Base-by-base conservation (phyloP, 2,797 vertebrate genomes). In the Silurus lanzhouensis region DNA sequence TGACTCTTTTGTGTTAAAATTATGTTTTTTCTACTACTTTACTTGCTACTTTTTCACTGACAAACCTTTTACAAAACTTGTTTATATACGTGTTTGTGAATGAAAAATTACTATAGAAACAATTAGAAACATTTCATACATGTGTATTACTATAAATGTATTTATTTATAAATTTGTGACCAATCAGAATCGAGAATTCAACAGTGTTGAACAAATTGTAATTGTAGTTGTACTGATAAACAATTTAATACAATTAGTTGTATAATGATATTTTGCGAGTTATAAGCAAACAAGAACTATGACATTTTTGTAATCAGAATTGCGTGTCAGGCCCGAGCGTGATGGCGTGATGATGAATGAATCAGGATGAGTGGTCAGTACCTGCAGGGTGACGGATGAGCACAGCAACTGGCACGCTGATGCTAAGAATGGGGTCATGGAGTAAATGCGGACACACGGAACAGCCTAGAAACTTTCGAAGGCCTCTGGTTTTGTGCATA, bases 401-500 rank as follows among this genome's bases (percentile, higher is more conserved):
- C 77, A 86, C 55, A 91, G 88, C 93, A 93, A 93, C 94, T 93
- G 93, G 91, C 90, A 88, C 72, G 20, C 85, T 80, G 86, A 84
- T 90, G 90, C 87, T 88, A 91, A 86, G 66, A 90, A 86, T 83
- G 87, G 89, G 63, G 67, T 83, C 92, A 86, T 38, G 80, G 83
- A 90, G 86, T 81, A 85, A 84, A 84, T 76, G 92, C 91, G 93
- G 91, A 93, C 89, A 90, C 93, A 91, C 86, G 83, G 92, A 88
- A 93, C 91, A 92, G 93, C 91, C 90, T 91, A 91, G 94, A 93
- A 95, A 94, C 95, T 90, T 92, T 38, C 92, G 88, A 91, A 89
- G 93, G 93, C 93, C 93, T 91, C 92, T 84, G 91, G 90, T 94
- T 95, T 93, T 91, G 92, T 90, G 91, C 92, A 88, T 93, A 92